These are phyloP conservation scores for Ferrisia virgata DNA, from an alignment of 2,888 invertebrate genomes.

Conservation along the genomic window DNA sequence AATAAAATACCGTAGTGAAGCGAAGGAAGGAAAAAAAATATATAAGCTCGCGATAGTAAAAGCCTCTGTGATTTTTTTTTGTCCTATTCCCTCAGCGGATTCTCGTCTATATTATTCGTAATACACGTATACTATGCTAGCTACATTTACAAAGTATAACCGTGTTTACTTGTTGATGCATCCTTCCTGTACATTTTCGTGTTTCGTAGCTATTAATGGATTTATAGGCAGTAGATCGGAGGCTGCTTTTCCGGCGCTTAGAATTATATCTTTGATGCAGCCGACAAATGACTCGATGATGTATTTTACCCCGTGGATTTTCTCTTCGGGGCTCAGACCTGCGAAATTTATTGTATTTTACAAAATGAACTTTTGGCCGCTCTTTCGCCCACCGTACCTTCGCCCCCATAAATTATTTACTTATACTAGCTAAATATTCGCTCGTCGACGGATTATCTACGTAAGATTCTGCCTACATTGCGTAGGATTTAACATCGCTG, in stretches of 20 bases:
- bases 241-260: constrained; percentile 82
- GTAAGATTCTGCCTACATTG: too few species aligned
- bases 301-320: constrained; percentile 84
- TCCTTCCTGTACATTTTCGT: constrained; percentile 84
- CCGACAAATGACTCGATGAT: constrained; percentile 91
- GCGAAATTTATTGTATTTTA: constrained; percentile 48
- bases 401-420: neutral
- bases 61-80: neutral
- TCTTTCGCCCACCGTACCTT: neutral
- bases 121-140: too few species aligned
- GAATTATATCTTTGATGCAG: constrained; percentile 81
- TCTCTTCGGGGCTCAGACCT: constrained; percentile 84
- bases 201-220: constrained; percentile 80
- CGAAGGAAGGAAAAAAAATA: too few species aligned
- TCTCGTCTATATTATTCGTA: too few species aligned
- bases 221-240: constrained; percentile 77
- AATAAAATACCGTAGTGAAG: too few species aligned
- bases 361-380: constrained; percentile 6
- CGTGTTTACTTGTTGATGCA: constrained; percentile 66
- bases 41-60: neutral
- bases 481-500: too few species aligned
- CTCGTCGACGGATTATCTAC: too few species aligned
- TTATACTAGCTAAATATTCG: too few species aligned
- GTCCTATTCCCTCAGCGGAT: neutral
- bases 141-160: neutral